These are phyloP conservation scores for Corapipo altera DNA, from an alignment of 2,113 vertebrate species.

Conservation along the genomic window DNA sequence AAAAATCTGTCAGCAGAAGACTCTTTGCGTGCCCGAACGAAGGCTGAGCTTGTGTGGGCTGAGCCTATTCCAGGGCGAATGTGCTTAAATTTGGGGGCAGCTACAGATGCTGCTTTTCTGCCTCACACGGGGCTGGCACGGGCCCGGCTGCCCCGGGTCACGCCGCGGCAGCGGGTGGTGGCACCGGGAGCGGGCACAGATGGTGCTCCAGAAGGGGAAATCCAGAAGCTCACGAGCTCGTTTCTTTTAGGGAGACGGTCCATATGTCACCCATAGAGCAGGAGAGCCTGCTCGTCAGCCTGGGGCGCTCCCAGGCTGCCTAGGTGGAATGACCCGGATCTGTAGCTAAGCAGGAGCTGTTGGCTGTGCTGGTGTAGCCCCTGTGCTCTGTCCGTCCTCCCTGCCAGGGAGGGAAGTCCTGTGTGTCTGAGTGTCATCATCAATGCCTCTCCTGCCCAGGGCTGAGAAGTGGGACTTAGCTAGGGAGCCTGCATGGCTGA, in stretches of 20 bases:
- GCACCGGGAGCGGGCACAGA: neutral
- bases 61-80: neutral
- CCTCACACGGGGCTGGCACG: accelerated
- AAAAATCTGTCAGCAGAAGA: neutral
- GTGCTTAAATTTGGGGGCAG: neutral
- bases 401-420: neutral
- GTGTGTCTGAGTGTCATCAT: neutral
- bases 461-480: neutral
- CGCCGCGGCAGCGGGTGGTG: accelerated
- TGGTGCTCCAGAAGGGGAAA: constrained; percentile 46
- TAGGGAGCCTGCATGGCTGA: neutral
- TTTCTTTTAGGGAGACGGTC: neutral
- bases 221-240: neutral
- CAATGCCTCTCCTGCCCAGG: neutral
- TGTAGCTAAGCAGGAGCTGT: neutral
- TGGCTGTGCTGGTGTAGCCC: neutral
- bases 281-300: neutral
- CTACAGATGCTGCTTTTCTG: neutral
- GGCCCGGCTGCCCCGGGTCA: neutral
- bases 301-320: neutral
- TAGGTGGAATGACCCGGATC: neutral
- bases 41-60: neutral
- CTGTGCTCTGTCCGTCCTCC: neutral
- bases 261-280: neutral
- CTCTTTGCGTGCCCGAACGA: neutral